These are phyloP conservation scores for Drosophila parthenogenetica DNA, from an alignment of 2,888 invertebrate species.

Conservation along the genomic window DNA sequence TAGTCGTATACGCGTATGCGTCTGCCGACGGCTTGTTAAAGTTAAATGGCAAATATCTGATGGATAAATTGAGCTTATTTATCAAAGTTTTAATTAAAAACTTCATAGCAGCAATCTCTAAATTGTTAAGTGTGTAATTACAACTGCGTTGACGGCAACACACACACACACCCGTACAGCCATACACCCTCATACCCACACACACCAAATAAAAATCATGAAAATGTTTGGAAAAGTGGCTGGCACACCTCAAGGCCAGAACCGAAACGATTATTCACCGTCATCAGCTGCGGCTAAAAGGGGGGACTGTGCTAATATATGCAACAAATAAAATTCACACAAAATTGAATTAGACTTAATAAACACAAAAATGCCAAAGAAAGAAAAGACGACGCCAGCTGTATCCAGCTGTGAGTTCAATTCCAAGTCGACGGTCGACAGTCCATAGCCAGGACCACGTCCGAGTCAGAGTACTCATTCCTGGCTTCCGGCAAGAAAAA, in stretches of 20 bases:
- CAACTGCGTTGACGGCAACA: slow-evolving; percentile 53
- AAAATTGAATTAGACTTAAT: slow-evolving; percentile 76
- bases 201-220: slow-evolving; percentile 6
- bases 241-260: slow-evolving; percentile 18
- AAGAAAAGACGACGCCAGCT: slow-evolving; percentile 33
- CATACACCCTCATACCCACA: slow-evolving; percentile 1
- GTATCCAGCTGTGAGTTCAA: slow-evolving; percentile 37
- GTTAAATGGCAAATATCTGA: slow-evolving; percentile 60
- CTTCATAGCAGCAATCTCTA: slow-evolving; percentile 62
- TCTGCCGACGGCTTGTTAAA: slow-evolving; percentile 11
- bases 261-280: slow-evolving; percentile 27
- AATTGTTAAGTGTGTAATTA: slow-evolving; percentile 76
- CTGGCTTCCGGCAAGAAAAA: slow-evolving; percentile 13
- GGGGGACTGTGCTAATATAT: slow-evolving; percentile 55
- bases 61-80: slow-evolving; percentile 77
- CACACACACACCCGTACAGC: not conserved
- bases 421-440: not conserved
- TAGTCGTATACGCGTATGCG: not conserved
- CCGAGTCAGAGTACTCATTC: not conserved
- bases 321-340: slow-evolving; percentile 69
- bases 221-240: slow-evolving; percentile 7
- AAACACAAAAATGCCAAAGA: slow-evolving; percentile 52
- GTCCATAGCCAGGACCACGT: not conserved
- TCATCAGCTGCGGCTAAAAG: slow-evolving; percentile 9
- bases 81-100: slow-evolving; percentile 79